Percentiles rank a stretch among this genome's conserved stretches.
phyloP scores from a whole-genome alignment of 2,797 vertebrate species.

The Xiphophorus birchmanni region DNA sequence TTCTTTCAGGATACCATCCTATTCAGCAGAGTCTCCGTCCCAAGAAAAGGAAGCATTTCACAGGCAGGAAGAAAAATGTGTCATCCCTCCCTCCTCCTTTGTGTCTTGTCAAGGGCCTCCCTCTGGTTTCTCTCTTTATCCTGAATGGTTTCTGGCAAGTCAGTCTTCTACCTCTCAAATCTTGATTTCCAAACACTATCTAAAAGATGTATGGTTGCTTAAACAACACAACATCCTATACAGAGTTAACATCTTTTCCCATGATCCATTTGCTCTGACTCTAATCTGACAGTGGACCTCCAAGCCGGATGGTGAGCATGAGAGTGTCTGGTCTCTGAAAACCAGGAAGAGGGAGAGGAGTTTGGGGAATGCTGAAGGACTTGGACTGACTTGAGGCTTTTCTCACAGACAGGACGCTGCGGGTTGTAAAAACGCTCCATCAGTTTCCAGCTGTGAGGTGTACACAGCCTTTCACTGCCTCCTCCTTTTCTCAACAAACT shows the following conservation, averaged over 20 bases:
- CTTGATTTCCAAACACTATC: not conserved
- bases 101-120: constrained; percentile 46
- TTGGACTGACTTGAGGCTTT: constrained; percentile 54
- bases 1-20: constrained; percentile 32
- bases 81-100: constrained; percentile 39
- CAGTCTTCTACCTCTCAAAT: constrained; percentile 14
- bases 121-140: constrained; percentile 25
- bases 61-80: constrained; percentile 61
- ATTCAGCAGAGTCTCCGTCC: constrained; percentile 10
- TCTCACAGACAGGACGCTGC: constrained; percentile 67
- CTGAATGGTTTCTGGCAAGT: constrained; percentile 15
- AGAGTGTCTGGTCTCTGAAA: constrained; percentile 52
- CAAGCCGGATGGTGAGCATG: constrained; percentile 31
- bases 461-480: constrained; percentile 71
- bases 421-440: constrained; percentile 72
- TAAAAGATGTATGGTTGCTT: not conserved
- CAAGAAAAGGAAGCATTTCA: constrained; percentile 49
- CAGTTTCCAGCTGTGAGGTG: constrained; percentile 79
- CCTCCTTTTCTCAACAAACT: constrained; percentile 65
- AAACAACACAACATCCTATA: not conserved
- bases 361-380: constrained; percentile 43
- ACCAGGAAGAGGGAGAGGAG: constrained; percentile 28
- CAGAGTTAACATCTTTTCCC: constrained; percentile 11
- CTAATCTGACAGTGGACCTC: constrained; percentile 6
- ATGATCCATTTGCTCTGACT: not conserved